These are phyloP conservation scores for Gallinago media DNA, from an alignment of 2,113 vertebrate genomes.

Conservation along the genomic window DNA sequence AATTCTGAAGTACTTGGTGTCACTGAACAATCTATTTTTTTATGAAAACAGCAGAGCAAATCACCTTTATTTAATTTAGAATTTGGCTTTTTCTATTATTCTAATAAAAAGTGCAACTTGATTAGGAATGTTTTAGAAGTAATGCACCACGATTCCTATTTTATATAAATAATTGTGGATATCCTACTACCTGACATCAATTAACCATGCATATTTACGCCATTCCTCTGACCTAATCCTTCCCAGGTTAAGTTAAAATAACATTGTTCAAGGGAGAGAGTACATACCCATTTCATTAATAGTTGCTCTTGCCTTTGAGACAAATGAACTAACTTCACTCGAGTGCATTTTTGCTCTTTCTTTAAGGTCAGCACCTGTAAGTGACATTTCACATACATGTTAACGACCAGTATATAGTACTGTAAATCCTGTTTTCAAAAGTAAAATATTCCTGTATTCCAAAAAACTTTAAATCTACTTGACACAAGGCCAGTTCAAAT, in stretches of 20 bases:
- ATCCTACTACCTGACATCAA: background rate
- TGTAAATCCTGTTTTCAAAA: background rate
- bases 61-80: background rate
- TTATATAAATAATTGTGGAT: background rate
- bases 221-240: background rate
- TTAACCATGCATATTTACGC: background rate
- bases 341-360: conserved; percentile 95
- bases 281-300: conserved; percentile 93
- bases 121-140: background rate
- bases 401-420: background rate
- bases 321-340: conserved; percentile 95
- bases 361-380: conserved; percentile 95
- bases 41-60: background rate
- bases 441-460: background rate
- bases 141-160: background rate
- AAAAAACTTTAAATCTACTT: background rate
- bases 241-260: background rate
- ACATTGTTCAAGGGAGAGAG: background rate
- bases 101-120: background rate
- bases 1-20: background rate
- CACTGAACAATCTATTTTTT: background rate
- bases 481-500: background rate
- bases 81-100: background rate
- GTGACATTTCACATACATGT: conserved; percentile 45
- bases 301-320: conserved; percentile 90